Evolutionary conservation across 2,888 invertebrate species (phyloP).

Genomic region (Epinotia demarniana): DNA sequence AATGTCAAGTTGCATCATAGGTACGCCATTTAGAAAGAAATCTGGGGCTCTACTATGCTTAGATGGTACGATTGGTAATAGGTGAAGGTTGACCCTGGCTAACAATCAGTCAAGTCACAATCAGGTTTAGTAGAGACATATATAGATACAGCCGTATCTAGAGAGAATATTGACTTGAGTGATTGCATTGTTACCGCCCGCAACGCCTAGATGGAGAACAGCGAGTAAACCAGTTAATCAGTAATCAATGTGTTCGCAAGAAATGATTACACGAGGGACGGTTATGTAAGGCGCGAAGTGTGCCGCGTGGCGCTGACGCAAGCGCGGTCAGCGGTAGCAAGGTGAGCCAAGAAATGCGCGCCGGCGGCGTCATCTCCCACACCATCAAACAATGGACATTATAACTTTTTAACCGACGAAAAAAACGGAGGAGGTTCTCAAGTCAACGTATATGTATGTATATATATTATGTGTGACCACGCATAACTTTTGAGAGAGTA

Average conservation of each 20-base stretch:
- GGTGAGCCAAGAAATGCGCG: conserved; percentile 59
- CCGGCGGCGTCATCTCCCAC: conserved; percentile 32
- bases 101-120: neutral
- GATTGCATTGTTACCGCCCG: neutral
- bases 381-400: too few relatives aligned
- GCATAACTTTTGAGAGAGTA: too few relatives aligned
- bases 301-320: conserved; percentile 52
- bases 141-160: too few relatives aligned
- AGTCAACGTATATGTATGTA: too few relatives aligned
- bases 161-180: too few relatives aligned
- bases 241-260: conserved; percentile 34
- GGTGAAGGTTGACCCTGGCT: neutral
- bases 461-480: too few relatives aligned
- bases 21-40: conserved; percentile 17
- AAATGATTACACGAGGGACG: conserved; percentile 26
- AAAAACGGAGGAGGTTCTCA: too few relatives aligned
- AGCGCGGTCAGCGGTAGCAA: conserved; percentile 53
- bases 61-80: neutral
- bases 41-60: neutral
- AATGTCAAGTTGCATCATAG: conserved; percentile 33
- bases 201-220: neutral
- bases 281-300: conserved; percentile 58
- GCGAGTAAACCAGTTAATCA: conserved; percentile 20
- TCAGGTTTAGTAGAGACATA: neutral
- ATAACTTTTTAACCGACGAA: too few relatives aligned